Percentiles rank a stretch among this genome's conserved stretches.
phyloP scores from a whole-genome alignment of 2,797 vertebrate genomes.

The Gallinago nigripennis region DNA sequence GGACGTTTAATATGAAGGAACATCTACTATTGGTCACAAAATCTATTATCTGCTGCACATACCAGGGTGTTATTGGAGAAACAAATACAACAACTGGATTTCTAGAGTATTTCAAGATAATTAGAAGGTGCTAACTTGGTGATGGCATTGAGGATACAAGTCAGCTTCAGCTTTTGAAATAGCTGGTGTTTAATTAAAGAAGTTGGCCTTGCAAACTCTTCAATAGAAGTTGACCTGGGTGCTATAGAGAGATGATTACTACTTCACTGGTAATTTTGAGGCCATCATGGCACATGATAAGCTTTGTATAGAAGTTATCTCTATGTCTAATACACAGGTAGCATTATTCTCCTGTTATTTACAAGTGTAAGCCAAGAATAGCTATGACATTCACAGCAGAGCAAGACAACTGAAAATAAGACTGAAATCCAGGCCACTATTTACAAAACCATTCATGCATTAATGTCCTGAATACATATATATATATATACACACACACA shows the following conservation, averaged over 20 bases:
- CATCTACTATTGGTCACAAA: neutral
- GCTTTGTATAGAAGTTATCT: neutral
- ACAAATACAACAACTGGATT: neutral
- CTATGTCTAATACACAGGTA: neutral
- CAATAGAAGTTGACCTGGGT: neutral
- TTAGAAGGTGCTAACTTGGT: neutral
- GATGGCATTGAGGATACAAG: neutral
- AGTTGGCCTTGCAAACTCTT: neutral
- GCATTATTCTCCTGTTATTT: neutral
- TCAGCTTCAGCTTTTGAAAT: neutral
- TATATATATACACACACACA: neutral
- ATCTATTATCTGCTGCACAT: neutral
- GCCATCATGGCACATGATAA: neutral
- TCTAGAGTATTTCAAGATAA: neutral
- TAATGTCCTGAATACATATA: neutral
- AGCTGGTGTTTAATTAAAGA: neutral
- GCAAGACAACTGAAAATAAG: neutral
- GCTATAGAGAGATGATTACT: neutral
- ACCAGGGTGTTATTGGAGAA: neutral
- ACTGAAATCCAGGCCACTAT: neutral
- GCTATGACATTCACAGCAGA: neutral
- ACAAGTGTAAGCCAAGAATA: neutral
- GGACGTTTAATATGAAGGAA: neutral
- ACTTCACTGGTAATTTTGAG: neutral
- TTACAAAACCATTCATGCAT: neutral